Evolutionary conservation across 2,888 invertebrate species (phyloP), one percentile per base, ranked within the genome.

Genomic region (Creontiades dilutus): DNA sequence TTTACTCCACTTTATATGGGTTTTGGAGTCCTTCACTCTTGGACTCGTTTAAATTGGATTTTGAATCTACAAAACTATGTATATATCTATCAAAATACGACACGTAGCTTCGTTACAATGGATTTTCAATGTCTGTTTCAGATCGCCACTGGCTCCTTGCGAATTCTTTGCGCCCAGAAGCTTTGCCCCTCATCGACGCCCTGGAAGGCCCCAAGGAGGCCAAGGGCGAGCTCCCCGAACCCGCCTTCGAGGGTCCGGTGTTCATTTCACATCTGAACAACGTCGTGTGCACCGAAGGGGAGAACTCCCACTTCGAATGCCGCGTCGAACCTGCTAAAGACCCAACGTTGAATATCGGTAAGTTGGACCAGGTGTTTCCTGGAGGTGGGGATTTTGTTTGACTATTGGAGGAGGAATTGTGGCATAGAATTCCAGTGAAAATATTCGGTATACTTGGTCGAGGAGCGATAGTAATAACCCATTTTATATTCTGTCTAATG

Each of bases 221-320:
- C 2, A 95, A 95, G 90, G 94, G 95, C 0, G 96, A 96, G 90
- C 94, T 95, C 52, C 95, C 96, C 11, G 98, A 98, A 93, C 96
- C 96, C 37, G 95, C 95, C 0, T 98, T 96, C 93, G 98, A 98
- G 93, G 95, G 96, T 55, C 98, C 98, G 0, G 96, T 98, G 16
- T 98, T 98, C 93, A 97, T 97, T 92, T 96, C 97, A 27, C 98
- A 98, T 93, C 94, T 99, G 91, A 98, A 98, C 93, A 98, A 98
- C 93, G 96, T 98, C 80, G 96, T 97, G 92, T 97, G 97, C 93
- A 95, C 95, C 92, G 98, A 98, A 94, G 96, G 96, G 82, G 97
- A 98, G 86, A 97, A 96, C 92, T 97, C 96, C 91, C 97, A 97
- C 94, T 98, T 98, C 92, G 97, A 98, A 93, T 98, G 98, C 93